These are phyloP conservation scores for Ceratina japonica DNA, from an alignment of 1,140 invertebrate species.

Conservation along the genomic window DNA sequence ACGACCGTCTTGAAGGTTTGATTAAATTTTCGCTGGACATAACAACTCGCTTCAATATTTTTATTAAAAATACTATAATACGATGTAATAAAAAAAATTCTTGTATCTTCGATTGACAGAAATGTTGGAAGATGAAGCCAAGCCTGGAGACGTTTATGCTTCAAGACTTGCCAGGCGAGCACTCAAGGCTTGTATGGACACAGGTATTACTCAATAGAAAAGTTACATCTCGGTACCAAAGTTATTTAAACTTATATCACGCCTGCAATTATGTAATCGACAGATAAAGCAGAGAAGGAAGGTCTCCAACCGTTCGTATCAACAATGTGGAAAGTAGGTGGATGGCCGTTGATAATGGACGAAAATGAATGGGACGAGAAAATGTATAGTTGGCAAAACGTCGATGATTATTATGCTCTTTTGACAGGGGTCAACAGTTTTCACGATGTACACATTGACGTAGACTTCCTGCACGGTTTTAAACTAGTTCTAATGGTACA, in stretches of 20 bases:
- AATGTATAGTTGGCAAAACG: slow-evolving; percentile 2
- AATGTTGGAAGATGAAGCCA: background rate
- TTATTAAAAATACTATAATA: background rate
- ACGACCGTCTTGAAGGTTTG: no score
- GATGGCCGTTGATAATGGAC: slow-evolving; percentile 4
- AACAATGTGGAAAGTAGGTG: background rate
- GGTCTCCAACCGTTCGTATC: background rate
- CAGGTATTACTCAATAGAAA: background rate
- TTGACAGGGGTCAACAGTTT: background rate
- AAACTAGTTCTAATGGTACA: no score
- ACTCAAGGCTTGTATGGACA: background rate
- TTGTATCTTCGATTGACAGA: background rate
- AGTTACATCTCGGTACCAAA: background rate
- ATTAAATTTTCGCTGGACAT: no score
- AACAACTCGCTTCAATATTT: no score
- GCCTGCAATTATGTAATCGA: background rate
- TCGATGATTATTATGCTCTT: slow-evolving; percentile 21
- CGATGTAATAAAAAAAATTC: background rate
- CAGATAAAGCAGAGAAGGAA: background rate
- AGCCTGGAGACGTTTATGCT: background rate
- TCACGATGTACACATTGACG: background rate
- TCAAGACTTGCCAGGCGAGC: background rate
- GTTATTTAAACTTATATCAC: background rate
- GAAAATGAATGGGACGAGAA: background rate
- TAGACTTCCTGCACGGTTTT: no score